Base-by-base conservation (phyloP, 2,797 vertebrate genomes). In the Kryptolebias ocellatus region DNA sequence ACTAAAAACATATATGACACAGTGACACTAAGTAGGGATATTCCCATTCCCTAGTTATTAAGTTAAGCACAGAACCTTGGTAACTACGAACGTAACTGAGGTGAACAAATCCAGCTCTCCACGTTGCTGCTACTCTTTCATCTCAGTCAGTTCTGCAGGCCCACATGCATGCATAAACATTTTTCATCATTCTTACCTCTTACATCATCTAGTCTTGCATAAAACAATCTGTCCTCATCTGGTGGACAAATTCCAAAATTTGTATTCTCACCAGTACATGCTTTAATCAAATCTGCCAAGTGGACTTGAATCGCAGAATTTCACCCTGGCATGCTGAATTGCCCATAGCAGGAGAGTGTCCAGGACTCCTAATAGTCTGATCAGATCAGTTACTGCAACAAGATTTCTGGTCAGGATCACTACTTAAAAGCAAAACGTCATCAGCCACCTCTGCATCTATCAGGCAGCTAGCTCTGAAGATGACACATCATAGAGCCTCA, bases 361-460 rank as follows among this genome's bases (percentile, higher is more conserved):
- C 74, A 72, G 68, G 70, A 64, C 63, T 80, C 45, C 58, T 60
- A 74, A 70, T 60, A 79, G 63, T 10, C 61, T 49, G 73, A 76
- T 81, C 44, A 14, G 67, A 80, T 86, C 72, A 39, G 62, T 61
- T 27, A 12, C 56, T 53, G 42, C 63, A 78, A 68, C 49, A 46
- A n/a, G 50, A 64, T 69, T 69, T 60, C 49, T 67, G 64, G 62
- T 75, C 71, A 53, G 68, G 46, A 60, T 70, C 85, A 70, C 81
- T 75, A 85, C 68, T 86, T 80, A 56, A 81, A 85, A 89, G 74
- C 55, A 29, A 62, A 63, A 29, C 60, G 51, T 37, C 53, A 49
- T 71, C 63, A 58, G 34, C 18, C 46, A 74, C 39, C 49, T 76
- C 44, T 74, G 52, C 34, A 51, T 60, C 62, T 70, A 45, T 77